Evolutionary conservation across 1,140 invertebrate species (phyloP), one percentile per base, ranked within the genome.

Genomic region (Aphelinus certus): DNA sequence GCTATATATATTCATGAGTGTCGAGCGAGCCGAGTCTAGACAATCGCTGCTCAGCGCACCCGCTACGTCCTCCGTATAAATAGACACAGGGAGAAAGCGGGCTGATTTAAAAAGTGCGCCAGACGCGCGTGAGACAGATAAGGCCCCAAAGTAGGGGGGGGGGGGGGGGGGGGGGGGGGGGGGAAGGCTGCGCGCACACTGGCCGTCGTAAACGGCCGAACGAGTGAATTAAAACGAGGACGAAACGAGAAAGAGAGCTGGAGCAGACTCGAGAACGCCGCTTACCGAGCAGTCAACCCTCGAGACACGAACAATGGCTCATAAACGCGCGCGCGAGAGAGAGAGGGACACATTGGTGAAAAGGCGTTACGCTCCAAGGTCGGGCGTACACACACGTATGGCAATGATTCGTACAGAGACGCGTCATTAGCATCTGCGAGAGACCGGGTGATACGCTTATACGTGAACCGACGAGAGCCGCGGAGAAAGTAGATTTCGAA

Each of bases 181-280:
- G 26, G 26, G 26, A 26, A 26, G 26, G 26, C 26, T 26, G 26
- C 26, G 26, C 26, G 26, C 26, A 26, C 26, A 26, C 26, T 26
- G 26, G 26, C 26, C 0, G 26, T 26, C 26, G 26, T 9, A 53
- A 9, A 58, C 51, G 47, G 42, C 7, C 45, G 53, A 58, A 43
- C 46, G 56, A 74, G 71, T 72, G 49, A 57, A 68, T 66, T 62
- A 72, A 73, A 61, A 4, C 49, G 3, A 77, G 69, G 75, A 72
- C 76, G 62, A 62, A 53, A 56, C 45, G 72, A 77, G 62, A 57
- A 61, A 77, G 2, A 51, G 10, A 69, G 71, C 77, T 51, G 63
- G 60, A 49, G 55, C 69, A 76, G 60, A 73, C 63, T 26, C 26
- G 26, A 26, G 26, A 26, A 26, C 46, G 65, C 10, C n/a, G 42